phyloP scores from a whole-genome alignment of 1,140 invertebrate genomes.

The Hestina assimilis region DNA sequence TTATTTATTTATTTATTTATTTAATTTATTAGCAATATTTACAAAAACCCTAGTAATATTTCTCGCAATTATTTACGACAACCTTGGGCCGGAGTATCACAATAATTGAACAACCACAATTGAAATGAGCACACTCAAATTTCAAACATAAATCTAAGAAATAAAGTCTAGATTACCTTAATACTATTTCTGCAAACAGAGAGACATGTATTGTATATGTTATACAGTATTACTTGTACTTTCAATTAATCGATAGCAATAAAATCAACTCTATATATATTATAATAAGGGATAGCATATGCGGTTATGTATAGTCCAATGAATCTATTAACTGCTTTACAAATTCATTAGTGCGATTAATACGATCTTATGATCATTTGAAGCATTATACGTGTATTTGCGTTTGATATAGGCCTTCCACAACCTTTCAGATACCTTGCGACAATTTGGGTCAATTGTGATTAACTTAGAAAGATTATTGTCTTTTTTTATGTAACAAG shows the following conservation, averaged over 20 bases:
- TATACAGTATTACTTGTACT: not conserved
- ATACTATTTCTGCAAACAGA: not conserved
- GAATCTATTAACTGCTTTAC: slow-evolving; percentile 26
- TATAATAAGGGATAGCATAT: not conserved
- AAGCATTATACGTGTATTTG: slow-evolving; percentile 22
- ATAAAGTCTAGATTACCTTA: not conserved
- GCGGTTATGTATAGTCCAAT: not conserved
- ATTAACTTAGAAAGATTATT: too few relatives aligned
- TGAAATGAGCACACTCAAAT: not conserved
- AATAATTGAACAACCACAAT: not conserved
- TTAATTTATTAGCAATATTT: not conserved
- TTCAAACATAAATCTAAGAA: not conserved
- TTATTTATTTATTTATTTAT: too few relatives aligned
- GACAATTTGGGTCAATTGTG: not conserved
- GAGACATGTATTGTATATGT: not conserved
- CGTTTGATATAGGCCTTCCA: not conserved
- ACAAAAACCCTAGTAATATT: not conserved
- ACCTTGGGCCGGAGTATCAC: not conserved
- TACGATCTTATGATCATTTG: slow-evolving; percentile 22
- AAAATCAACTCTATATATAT: not conserved
- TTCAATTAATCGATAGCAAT: not conserved
- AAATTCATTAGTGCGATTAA: slow-evolving; percentile 30
- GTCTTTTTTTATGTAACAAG: too few relatives aligned
- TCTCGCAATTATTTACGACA: not conserved
- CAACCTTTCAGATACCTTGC: not conserved